Evolutionary conservation across 1,140 invertebrate species (phyloP).

Genomic region (Aphis gossypii): DNA sequence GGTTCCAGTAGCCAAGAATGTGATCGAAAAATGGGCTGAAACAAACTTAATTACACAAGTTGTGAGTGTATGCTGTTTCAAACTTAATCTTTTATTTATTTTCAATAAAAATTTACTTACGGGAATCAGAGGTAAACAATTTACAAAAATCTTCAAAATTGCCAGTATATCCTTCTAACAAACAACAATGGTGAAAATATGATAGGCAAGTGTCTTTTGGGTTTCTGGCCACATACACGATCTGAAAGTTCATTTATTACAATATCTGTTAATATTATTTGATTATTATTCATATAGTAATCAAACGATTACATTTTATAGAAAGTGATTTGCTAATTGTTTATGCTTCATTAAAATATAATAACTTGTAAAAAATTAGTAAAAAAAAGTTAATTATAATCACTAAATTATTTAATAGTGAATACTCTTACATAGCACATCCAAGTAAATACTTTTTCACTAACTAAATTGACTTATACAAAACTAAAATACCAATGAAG

Average conservation of each 20-base stretch:
- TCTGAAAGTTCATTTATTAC: slow-evolving; percentile 66
- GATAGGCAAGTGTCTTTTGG: slow-evolving; percentile 83
- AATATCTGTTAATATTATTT: neutral
- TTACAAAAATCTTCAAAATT: slow-evolving; percentile 72
- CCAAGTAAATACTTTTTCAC: too few relatives aligned
- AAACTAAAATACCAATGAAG: too few relatives aligned
- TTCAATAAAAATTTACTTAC: slow-evolving; percentile 60
- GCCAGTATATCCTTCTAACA: slow-evolving; percentile 70
- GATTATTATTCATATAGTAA: neutral
- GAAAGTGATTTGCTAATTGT: neutral
- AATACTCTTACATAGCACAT: too few relatives aligned
- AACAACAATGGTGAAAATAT: slow-evolving; percentile 75
- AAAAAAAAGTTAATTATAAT: too few relatives aligned
- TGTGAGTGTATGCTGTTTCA: neutral
- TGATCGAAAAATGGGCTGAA: slow-evolving; percentile 77
- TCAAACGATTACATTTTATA: neutral
- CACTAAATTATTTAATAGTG: too few relatives aligned
- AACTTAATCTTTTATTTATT: neutral
- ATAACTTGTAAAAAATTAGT: neutral
- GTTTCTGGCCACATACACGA: slow-evolving; percentile 81
- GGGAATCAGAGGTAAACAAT: slow-evolving; percentile 70
- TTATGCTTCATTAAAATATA: neutral
- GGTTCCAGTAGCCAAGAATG: slow-evolving; percentile 74
- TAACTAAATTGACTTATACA: too few relatives aligned
- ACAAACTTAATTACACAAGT: slow-evolving; percentile 65